Evolutionary conservation across 1,140 invertebrate species (phyloP).

Genomic region (Musca vetustissima): DNA sequence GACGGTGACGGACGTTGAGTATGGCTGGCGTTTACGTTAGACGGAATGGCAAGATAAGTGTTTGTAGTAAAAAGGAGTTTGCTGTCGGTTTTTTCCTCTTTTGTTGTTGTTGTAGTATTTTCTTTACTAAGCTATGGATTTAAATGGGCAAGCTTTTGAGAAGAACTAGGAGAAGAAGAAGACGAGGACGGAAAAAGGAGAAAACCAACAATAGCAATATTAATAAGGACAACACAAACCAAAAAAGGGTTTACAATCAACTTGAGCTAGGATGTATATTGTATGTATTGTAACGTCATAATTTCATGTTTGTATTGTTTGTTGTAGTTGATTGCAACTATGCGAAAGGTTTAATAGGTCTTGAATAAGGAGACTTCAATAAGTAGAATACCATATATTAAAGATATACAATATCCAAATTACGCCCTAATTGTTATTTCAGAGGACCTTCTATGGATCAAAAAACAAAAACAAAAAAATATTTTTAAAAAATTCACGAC

Average conservation of each 20-base stretch:
- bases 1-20: not conserved
- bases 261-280: not conserved
- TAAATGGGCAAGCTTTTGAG: not conserved
- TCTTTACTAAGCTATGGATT: not conserved
- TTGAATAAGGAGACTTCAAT: no score
- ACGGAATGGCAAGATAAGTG: not conserved
- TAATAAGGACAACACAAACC: not conserved
- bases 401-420: no score
- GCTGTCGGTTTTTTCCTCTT: no score
- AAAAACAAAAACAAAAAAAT: no score
- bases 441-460: no score
- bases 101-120: not conserved
- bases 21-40: not conserved
- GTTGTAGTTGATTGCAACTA: no score
- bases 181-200: not conserved
- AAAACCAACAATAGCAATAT: not conserved
- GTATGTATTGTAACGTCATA: not conserved
- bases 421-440: no score
- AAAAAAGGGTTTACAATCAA: not conserved
- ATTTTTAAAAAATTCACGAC: no score
- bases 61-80: conserved; percentile 11
- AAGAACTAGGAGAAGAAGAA: no score
- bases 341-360: no score
- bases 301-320: no score
- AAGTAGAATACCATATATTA: no score